Percentiles rank a stretch among this genome's conserved stretches.
Evolutionary conservation across 2,113 vertebrate genomes (phyloP).

Genomic region (Sinocyclocheilus grahami): DNA sequence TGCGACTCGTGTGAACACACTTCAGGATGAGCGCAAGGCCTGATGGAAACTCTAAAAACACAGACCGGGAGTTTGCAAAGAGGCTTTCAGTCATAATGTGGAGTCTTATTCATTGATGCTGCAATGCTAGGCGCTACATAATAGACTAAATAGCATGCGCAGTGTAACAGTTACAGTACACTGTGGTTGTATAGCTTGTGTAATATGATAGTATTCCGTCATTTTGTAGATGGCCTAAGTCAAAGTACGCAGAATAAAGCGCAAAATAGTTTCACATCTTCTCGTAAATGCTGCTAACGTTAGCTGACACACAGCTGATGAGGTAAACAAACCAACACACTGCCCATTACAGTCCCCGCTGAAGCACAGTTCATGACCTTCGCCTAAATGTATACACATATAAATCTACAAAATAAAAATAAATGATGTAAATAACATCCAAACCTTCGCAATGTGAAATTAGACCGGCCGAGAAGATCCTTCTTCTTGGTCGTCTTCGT

Average conservation of each 20-base stretch:
- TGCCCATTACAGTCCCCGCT: not conserved
- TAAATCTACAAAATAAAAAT: not conserved
- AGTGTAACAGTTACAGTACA: not conserved
- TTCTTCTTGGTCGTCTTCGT: too few species aligned
- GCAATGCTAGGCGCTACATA: not conserved
- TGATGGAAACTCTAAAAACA: not conserved
- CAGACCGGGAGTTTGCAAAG: not conserved
- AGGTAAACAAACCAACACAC: constrained; percentile 26
- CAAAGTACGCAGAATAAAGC: not conserved
- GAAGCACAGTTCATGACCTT: not conserved
- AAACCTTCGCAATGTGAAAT: not conserved
- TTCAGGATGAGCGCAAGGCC: not conserved
- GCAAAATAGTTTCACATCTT: not conserved
- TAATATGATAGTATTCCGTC: too few species aligned
- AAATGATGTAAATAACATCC: too few species aligned
- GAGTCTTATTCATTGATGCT: not conserved
- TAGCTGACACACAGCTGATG: constrained; percentile 38
- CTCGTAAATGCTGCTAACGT: not conserved
- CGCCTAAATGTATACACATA: not conserved
- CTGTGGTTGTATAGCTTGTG: not conserved
- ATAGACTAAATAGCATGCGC: not conserved
- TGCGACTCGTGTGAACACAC: constrained; percentile 55
- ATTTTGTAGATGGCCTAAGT: not conserved
- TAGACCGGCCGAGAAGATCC: not conserved
- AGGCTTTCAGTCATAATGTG: not conserved